Conservation (phyloP, 2,888 invertebrate genomes). For the Drosophila crucigera region DNA sequence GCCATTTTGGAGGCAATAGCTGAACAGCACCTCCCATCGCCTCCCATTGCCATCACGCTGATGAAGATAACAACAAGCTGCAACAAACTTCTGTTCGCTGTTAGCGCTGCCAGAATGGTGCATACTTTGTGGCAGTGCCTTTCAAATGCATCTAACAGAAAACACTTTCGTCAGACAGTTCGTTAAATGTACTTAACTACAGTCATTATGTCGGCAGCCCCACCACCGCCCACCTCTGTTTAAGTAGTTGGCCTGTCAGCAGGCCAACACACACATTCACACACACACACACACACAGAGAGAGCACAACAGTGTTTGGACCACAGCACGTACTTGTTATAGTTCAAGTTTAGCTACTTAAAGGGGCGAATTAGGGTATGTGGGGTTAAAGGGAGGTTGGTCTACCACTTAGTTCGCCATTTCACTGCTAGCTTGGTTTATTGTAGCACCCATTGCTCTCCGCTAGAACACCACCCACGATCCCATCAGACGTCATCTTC, state of each 20-base stretch:
- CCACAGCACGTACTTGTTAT: slow-evolving; percentile 29
- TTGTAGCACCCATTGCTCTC: slow-evolving; percentile 30
- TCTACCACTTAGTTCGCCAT: slow-evolving; percentile 64
- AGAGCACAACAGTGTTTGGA: neutral
- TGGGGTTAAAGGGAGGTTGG: slow-evolving; percentile 4
- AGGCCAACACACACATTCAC: slow-evolving; percentile 10
- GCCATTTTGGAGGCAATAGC: neutral
- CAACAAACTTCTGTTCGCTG: neutral
- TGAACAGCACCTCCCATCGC: neutral
- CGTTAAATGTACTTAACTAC: slow-evolving; percentile 35
- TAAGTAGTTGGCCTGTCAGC: slow-evolving; percentile 42
- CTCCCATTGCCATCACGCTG: neutral
- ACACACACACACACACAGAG: slow-evolving; percentile 3
- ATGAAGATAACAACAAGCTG: neutral
- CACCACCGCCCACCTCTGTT: neutral
- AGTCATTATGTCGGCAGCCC: neutral
- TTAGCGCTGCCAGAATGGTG: slow-evolving; percentile 29
- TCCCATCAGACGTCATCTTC: slow-evolving; percentile 27
- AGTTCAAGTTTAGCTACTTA: slow-evolving; percentile 33
- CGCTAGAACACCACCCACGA: neutral
- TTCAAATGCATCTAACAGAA: slow-evolving; percentile 9
- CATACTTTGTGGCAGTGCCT: slow-evolving; percentile 44
- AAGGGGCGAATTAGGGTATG: neutral
- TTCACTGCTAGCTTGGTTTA: slow-evolving; percentile 67
- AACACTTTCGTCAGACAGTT: slow-evolving; percentile 32